Percentiles rank a stretch among this genome's conserved stretches.
These are phyloP conservation scores for Diplogasteroides magnus DNA, from an alignment of 1,140 invertebrate species.

Conservation along the genomic window DNA sequence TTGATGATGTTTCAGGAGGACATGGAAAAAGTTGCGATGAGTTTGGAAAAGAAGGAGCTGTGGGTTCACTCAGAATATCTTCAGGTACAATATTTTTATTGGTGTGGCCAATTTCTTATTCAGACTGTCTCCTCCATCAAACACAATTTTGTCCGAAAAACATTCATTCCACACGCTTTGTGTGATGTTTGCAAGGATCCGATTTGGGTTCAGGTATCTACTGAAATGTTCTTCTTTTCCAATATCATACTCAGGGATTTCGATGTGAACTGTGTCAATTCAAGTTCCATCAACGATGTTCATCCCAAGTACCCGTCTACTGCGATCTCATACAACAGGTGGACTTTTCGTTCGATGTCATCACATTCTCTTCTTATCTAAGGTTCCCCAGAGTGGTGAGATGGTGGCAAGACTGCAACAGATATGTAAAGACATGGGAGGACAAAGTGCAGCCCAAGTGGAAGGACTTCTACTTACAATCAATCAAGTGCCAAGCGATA, in stretches of 20 bases:
- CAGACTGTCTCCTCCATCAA: slow-evolving; percentile 29
- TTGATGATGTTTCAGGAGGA: slow-evolving; percentile 20
- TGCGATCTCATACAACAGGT: slow-evolving; percentile 31
- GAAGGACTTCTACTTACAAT: slow-evolving; percentile 7
- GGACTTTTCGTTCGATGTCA: not conserved
- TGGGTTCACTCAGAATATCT: slow-evolving; percentile 36
- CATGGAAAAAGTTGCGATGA: slow-evolving; percentile 24
- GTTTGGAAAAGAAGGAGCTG: slow-evolving; percentile 22
- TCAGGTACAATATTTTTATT: not conserved
- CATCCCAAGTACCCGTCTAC: slow-evolving; percentile 26
- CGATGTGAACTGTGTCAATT: slow-evolving; percentile 38
- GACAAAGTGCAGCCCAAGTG: slow-evolving; percentile 6
- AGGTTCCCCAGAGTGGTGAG: slow-evolving; percentile 14
- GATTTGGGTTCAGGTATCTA: slow-evolving; percentile 28
- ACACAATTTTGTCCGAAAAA: slow-evolving; percentile 25
- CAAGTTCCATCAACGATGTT: slow-evolving; percentile 38
- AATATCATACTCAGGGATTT: slow-evolving; percentile 18
- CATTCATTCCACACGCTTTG: slow-evolving; percentile 25
- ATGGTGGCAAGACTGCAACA: slow-evolving; percentile 9
- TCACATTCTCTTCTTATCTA: not conserved
- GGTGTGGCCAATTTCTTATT: not conserved
- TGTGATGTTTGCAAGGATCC: slow-evolving; percentile 37
- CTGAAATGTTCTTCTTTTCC: not conserved
- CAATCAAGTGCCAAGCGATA: not conserved
- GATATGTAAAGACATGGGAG: not conserved